A percentile compares a stretch with the other conserved stretches of the same genome.
These are phyloP conservation scores for Melanerpes aurifrons DNA, from an alignment of 2,113 vertebrate genomes.

Conservation along the genomic window DNA sequence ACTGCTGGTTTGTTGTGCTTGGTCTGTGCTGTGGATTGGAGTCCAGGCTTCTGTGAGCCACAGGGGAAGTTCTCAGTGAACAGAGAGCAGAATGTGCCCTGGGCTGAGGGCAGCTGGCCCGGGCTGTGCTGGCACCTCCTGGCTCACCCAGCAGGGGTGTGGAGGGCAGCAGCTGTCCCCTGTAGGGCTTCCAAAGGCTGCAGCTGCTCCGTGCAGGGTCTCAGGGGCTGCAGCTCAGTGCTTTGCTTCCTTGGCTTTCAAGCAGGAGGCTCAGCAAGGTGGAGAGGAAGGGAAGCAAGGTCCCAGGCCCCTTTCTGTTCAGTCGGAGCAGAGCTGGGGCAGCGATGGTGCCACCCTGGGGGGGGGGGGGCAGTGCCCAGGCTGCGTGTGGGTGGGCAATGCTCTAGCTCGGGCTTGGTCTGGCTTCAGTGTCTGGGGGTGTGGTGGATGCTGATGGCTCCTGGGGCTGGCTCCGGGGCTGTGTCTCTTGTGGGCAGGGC, in stretches of 20 bases:
- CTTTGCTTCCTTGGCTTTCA: background rate
- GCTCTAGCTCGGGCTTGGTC: rapidly evolving
- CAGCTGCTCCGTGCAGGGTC: background rate
- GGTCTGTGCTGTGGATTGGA: rapidly evolving
- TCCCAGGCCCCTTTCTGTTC: background rate
- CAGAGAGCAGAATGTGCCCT: background rate
- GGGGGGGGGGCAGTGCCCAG: rapidly evolving
- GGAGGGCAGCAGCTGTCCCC: background rate
- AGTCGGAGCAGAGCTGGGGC: rapidly evolving
- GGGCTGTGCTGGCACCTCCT: background rate
- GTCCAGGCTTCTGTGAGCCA: background rate
- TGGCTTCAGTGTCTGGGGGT: rapidly evolving
- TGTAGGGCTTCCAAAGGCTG: background rate
- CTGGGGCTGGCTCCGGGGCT: background rate
- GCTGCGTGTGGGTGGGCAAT: rapidly evolving
- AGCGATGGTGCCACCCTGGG: rapidly evolving
- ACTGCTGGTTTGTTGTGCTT: too few relatives aligned
- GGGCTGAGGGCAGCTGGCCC: background rate
- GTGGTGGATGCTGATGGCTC: background rate
- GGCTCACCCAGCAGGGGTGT: rapidly evolving
- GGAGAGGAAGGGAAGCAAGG: rapidly evolving
- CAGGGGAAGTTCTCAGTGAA: background rate
- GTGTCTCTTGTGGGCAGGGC: rapidly evolving
- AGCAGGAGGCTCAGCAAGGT: background rate
- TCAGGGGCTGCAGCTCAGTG: rapidly evolving